phyloP scores from a whole-genome alignment of 2,888 invertebrate genomes.

The Bembecia ichneumoniformis region DNA sequence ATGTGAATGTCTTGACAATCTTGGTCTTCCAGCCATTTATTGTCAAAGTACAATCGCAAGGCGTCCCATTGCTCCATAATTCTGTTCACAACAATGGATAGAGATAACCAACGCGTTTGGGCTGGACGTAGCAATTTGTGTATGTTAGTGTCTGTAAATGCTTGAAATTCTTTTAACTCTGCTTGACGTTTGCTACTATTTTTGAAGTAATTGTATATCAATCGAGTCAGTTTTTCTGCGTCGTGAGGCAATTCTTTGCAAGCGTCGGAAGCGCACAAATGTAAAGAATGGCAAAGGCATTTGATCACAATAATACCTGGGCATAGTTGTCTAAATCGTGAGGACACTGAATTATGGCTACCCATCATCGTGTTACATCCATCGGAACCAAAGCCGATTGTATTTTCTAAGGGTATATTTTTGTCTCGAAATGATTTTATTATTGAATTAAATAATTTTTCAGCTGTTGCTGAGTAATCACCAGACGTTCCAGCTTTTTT shows the following conservation, averaged over 20 bases:
- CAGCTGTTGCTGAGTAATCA: not conserved
- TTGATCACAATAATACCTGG: constrained; percentile 4
- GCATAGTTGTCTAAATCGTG: constrained; percentile 4
- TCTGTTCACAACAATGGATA: constrained; percentile 16
- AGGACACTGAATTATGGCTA: constrained; percentile 2
- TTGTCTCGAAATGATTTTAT: constrained; percentile 1
- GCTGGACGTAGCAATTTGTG: constrained; percentile 14
- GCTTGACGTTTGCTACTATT: constrained; percentile 1
- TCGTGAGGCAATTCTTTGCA: too few species aligned
- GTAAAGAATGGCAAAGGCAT: constrained; percentile 6
- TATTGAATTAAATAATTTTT: not conserved
- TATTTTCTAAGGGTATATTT: constrained; percentile 3
- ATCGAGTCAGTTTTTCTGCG: constrained; percentile 2
- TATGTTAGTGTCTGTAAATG: constrained; percentile 8
- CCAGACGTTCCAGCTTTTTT: not conserved
- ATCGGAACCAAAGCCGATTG: constrained; percentile 2
- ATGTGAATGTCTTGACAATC: not conserved
- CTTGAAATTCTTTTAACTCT: constrained; percentile 6
- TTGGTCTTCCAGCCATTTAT: constrained; percentile 1
- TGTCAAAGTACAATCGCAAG: constrained; percentile 8
- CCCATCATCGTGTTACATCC: constrained; percentile 1
- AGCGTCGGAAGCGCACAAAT: constrained; percentile 3
- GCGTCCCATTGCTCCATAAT: constrained; percentile 25
- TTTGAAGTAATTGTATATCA: constrained; percentile 3
- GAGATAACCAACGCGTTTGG: constrained; percentile 18